Percentiles rank a stretch among this genome's conserved stretches.
Conservation (phyloP, 2,888 invertebrate genomes). For the Rhaphigaster nebulosa region DNA sequence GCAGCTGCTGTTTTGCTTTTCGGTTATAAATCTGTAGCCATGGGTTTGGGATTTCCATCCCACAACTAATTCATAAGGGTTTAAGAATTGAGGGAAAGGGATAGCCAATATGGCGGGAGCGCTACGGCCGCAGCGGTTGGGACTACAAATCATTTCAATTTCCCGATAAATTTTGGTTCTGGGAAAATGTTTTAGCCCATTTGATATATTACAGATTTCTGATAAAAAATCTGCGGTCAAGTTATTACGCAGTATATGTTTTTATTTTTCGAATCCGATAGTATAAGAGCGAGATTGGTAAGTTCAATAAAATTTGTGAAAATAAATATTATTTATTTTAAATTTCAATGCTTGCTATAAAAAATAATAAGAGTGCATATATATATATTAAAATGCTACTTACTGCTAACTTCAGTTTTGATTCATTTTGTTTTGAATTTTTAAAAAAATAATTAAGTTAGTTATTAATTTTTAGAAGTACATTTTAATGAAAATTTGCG, state of each 20-base stretch:
- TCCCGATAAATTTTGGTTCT: conserved; percentile 8
- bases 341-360: no score
- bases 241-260: background rate
- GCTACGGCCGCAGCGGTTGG: background rate
- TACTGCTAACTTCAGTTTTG: no score
- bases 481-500: no score
- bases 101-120: background rate
- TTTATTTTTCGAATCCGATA: background rate
- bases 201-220: background rate
- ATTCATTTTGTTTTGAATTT: no score
- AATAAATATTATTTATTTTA: no score
- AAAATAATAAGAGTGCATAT: no score
- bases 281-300: background rate
- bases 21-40: background rate
- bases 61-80: conserved; percentile 33
- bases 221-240: background rate
- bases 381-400: no score
- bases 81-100: conserved; percentile 13
- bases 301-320: background rate
- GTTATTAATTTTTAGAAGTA: no score
- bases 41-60: background rate
- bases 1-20: background rate
- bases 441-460: no score
- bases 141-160: conserved; percentile 21
- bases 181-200: conserved; percentile 11